Percentiles rank a stretch among this genome's conserved stretches.
phyloP scores from a whole-genome alignment of 2,797 vertebrate genomes.

The Tenualosa thibaudeaui region DNA sequence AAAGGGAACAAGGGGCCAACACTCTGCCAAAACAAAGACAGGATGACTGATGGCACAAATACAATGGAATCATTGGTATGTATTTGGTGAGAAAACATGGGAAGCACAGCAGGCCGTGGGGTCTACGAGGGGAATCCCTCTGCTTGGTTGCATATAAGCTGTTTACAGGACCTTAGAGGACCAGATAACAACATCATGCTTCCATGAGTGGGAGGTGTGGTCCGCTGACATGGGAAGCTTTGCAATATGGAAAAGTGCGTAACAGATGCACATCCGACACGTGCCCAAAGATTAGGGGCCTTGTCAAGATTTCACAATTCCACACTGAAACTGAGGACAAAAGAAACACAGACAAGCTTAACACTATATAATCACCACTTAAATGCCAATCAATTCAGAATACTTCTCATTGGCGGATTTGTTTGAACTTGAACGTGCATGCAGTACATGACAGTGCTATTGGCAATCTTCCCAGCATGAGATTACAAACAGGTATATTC shows the following conservation, averaged over 20 bases:
- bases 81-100: slow-evolving; percentile 8
- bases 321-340: too few relatives aligned
- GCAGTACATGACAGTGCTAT: neutral
- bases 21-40: neutral
- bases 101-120: neutral
- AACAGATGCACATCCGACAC: neutral
- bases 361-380: neutral
- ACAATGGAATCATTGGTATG: neutral
- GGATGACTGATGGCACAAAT: neutral
- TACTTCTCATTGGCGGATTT: neutral
- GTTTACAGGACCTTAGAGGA: neutral
- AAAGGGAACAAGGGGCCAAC: neutral
- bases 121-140: neutral
- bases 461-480: neutral
- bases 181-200: neutral
- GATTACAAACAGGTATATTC: neutral
- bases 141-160: neutral
- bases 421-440: neutral
- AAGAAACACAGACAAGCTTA: neutral
- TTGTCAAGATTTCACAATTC: neutral
- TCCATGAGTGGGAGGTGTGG: neutral
- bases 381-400: neutral
- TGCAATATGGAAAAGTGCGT: neutral
- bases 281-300: neutral
- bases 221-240: neutral